These are phyloP conservation scores for Nebria salina DNA, from an alignment of 2,888 invertebrate genomes.

Conservation along the genomic window DNA sequence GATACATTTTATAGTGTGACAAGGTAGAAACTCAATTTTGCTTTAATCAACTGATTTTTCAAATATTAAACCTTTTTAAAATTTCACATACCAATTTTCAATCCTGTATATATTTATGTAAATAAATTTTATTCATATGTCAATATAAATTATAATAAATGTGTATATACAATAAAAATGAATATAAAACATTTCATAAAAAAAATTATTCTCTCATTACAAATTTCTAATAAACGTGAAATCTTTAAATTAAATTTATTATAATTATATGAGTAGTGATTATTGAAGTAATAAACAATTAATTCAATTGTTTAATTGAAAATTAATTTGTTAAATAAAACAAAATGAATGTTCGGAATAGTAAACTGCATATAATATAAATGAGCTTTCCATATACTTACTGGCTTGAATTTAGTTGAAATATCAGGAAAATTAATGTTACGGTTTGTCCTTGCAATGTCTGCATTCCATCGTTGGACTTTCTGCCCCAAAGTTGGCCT, in stretches of 20 bases:
- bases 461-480: conserved; percentile 31
- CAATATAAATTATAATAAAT: not conserved
- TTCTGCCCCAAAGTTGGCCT: conserved; percentile 29
- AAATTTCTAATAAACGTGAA: too few species aligned
- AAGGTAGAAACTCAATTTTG: not conserved
- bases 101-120: not conserved
- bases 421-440: conserved; percentile 27
- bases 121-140: not conserved
- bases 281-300: too few species aligned
- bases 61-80: not conserved
- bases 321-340: not conserved
- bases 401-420: conserved; percentile 19
- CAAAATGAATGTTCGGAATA: not conserved
- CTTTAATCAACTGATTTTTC: not conserved
- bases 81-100: not conserved
- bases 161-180: not conserved
- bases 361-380: not conserved
- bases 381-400: conserved; percentile 20
- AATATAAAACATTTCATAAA: not conserved
- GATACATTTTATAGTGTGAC: not conserved
- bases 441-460: conserved; percentile 29
- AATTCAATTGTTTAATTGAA: too few species aligned
- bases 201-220: too few species aligned
- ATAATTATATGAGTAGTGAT: too few species aligned
- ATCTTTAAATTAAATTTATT: too few species aligned